Conservation (phyloP, 2,888 invertebrate species). For the Acanthosepion lycidas region DNA sequence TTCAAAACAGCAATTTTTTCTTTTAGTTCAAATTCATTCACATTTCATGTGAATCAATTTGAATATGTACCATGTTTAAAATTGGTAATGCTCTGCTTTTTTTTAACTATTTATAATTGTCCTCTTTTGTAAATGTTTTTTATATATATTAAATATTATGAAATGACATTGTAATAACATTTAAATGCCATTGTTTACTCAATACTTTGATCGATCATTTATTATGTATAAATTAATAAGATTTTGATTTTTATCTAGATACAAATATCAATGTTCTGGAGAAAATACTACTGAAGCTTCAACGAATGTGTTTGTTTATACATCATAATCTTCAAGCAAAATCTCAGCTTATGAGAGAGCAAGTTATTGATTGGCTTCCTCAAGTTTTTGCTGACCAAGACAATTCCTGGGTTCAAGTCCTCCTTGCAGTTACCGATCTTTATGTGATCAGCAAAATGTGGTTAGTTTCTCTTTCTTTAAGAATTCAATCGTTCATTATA, state of each 20-base stretch:
- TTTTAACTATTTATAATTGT: no score
- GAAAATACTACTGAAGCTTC: neutral
- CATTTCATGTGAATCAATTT: no score
- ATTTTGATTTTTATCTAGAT: neutral
- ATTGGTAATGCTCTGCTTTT: no score
- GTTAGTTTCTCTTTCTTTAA: conserved; percentile 41
- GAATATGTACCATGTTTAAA: no score
- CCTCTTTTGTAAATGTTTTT: no score
- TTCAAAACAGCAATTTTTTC: no score
- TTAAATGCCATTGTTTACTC: no score
- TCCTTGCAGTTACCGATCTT: conserved; percentile 57
- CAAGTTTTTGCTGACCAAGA: conserved; percentile 63
- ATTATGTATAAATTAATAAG: neutral
- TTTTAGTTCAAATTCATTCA: no score
- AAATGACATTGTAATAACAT: no score
- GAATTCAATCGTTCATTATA: no score
- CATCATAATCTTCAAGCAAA: neutral
- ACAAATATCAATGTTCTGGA: neutral
- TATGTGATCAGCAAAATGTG: conserved; percentile 47
- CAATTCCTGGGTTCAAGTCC: conserved; percentile 62
- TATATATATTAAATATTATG: no score
- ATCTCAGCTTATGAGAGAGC: neutral
- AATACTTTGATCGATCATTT: neutral
- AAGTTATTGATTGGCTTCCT: conserved; percentile 56
- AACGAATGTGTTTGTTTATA: neutral